Evolutionary conservation across 1,140 invertebrate genomes (phyloP).

Genomic region (Zeugodacus cucurbitae): DNA sequence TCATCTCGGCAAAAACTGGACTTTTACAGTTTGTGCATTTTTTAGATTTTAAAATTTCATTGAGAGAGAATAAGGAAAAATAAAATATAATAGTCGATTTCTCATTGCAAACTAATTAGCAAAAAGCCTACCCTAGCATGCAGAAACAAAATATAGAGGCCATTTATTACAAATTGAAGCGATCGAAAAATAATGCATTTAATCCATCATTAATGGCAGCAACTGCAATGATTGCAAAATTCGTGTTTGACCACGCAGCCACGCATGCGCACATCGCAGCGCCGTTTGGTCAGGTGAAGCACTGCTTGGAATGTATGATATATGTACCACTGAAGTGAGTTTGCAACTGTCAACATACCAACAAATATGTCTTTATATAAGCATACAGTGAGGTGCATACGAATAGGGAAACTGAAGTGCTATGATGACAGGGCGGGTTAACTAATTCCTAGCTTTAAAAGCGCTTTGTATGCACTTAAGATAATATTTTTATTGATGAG

Average conservation of each 20-base stretch:
- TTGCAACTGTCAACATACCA: background rate
- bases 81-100: too few species aligned
- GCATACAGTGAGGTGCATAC: background rate
- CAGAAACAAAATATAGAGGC: background rate
- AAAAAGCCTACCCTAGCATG: background rate
- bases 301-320: background rate
- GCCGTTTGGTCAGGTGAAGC: background rate
- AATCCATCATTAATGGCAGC: conserved; percentile 25
- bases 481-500: background rate
- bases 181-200: background rate
- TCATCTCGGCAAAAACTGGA: too few species aligned
- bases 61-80: too few species aligned
- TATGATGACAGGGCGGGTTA: too few species aligned
- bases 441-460: too few species aligned
- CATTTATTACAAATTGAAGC: background rate
- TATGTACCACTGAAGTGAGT: background rate
- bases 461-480: background rate
- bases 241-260: background rate
- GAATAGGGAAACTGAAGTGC: background rate
- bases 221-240: background rate
- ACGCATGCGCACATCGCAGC: conserved; percentile 16
- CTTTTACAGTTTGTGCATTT: too few species aligned
- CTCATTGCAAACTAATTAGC: too few species aligned
- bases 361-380: background rate
- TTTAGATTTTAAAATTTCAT: too few species aligned